phyloP scores from a whole-genome alignment of 2,888 invertebrate species.

The Drosophila crucigera region DNA sequence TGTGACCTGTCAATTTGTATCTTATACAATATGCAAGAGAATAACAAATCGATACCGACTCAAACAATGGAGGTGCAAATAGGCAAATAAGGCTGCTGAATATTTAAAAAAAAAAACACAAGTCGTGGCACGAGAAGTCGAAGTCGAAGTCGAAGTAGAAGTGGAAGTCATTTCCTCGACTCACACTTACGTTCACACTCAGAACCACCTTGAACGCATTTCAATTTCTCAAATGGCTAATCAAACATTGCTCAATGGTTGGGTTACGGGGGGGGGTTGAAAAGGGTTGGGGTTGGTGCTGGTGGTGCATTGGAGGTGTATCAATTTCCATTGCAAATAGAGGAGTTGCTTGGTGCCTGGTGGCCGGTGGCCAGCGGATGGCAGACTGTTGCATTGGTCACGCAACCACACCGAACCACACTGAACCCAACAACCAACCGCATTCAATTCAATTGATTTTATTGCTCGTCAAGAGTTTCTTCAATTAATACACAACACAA shows the following conservation, averaged over 20 bases:
- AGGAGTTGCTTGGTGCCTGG: background rate
- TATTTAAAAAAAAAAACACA: constrained; percentile 16
- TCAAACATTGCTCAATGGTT: constrained; percentile 28
- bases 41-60: constrained; percentile 56
- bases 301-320: constrained; percentile 36
- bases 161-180: constrained; percentile 25
- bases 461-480: constrained; percentile 18
- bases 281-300: no score
- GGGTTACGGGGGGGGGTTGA: no score
- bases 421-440: constrained; percentile 1
- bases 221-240: constrained; percentile 64
- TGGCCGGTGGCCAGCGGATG: background rate
- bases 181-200: background rate
- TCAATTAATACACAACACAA: constrained; percentile 13
- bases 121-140: background rate
- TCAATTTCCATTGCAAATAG: constrained; percentile 39
- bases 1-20: constrained; percentile 15
- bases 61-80: constrained; percentile 33
- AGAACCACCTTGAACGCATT: constrained; percentile 17
- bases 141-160: background rate
- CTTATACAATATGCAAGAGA: constrained; percentile 41
- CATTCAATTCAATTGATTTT: constrained; percentile 24
- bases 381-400: constrained; percentile 23
- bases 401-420: constrained; percentile 19
- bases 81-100: constrained; percentile 27